Percentiles rank a stretch among this genome's conserved stretches.
phyloP scores from a whole-genome alignment of 2,113 vertebrate genomes.

The Hiodon tergisus region DNA sequence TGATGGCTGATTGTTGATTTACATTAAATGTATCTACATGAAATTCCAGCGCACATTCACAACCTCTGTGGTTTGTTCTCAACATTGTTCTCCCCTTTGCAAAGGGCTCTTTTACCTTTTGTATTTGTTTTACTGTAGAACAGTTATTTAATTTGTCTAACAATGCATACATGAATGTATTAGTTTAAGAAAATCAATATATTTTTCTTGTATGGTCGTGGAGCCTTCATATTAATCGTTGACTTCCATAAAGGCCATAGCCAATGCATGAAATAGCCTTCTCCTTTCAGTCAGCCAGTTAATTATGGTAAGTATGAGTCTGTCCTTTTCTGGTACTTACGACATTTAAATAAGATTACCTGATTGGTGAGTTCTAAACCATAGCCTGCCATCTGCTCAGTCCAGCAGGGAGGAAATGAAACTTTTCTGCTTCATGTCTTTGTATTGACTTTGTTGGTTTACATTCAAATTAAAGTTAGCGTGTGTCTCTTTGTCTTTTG shows the following conservation, averaged over 20 bases:
- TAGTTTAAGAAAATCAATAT: too few relatives aligned
- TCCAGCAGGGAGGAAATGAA: not conserved
- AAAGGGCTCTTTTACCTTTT: too few relatives aligned
- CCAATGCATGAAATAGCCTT: not conserved
- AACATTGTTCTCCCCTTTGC: too few relatives aligned
- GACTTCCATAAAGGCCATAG: not conserved
- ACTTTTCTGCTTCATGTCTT: not conserved
- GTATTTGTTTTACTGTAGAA: too few relatives aligned
- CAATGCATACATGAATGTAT: too few relatives aligned
- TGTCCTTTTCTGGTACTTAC: conserved; percentile 16
- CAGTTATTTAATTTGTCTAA: too few relatives aligned
- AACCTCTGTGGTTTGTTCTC: too few relatives aligned
- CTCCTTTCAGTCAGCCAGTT: not conserved
- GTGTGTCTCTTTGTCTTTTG: not conserved
- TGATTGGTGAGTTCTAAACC: conserved; percentile 41
- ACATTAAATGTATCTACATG: too few relatives aligned
- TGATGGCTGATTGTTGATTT: too few relatives aligned
- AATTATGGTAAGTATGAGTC: conserved; percentile 7
- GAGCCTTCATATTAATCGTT: not conserved
- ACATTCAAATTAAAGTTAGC: not conserved
- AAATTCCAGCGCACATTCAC: too few relatives aligned
- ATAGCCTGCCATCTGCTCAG: conserved; percentile 43
- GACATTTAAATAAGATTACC: conserved; percentile 41
- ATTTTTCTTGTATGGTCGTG: too few relatives aligned
- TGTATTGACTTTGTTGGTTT: not conserved